Percentiles rank a stretch among this genome's conserved stretches.
phyloP scores from a whole-genome alignment of 2,797 vertebrate genomes.

The Harpagifer antarcticus region DNA sequence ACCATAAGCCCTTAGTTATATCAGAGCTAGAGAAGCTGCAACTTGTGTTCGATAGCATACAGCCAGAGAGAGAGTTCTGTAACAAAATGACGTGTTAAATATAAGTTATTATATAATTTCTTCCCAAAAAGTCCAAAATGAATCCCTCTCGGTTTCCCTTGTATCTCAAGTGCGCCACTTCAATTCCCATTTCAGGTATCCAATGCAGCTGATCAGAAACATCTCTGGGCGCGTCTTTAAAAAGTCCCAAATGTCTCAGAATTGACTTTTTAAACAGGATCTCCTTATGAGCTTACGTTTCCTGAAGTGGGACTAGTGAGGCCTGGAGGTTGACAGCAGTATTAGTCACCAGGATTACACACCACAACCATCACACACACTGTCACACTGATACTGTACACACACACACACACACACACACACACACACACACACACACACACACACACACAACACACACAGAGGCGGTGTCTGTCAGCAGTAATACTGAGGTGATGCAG shows the following conservation, averaged over 20 bases:
- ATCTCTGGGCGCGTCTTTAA: neutral
- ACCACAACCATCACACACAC: constrained; percentile 52
- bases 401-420: constrained; percentile 20
- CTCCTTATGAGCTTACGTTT: constrained; percentile 37
- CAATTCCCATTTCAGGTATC: neutral
- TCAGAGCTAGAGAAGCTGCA: neutral
- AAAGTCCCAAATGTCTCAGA: neutral
- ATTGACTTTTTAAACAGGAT: constrained; percentile 38
- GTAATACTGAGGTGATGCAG: constrained; percentile 67
- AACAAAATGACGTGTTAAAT: no score
- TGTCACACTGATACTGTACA: constrained; percentile 28
- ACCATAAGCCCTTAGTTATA: no score
- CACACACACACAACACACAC: constrained; percentile 31
- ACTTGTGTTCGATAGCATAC: no score
- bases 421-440: constrained; percentile 39
- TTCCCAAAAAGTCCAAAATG: neutral
- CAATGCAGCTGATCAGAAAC: neutral
- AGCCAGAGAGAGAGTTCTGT: no score
- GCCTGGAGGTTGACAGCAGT: constrained; percentile 60
- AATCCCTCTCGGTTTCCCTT: neutral
- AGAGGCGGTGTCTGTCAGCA: constrained; percentile 56
- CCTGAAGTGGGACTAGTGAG: constrained; percentile 54
- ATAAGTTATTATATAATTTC: neutral
- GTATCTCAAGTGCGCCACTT: neutral
- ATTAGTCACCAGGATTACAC: constrained; percentile 71